phyloP scores from a whole-genome alignment of 2,797 vertebrate species.

The Eospalax fontanierii region DNA sequence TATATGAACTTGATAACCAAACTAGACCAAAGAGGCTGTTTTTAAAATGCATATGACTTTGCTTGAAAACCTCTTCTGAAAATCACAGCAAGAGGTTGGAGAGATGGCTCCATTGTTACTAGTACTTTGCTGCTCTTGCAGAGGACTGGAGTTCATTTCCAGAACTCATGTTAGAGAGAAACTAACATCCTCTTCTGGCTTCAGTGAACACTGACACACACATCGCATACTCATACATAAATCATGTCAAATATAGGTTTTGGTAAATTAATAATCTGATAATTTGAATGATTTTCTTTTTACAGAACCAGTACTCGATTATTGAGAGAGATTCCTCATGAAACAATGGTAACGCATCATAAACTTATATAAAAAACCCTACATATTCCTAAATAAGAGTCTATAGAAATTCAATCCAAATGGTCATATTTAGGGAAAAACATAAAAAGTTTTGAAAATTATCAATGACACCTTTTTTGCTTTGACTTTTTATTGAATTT shows the following conservation, averaged over 20 bases:
- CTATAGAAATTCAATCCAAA: not conserved
- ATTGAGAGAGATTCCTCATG: not conserved
- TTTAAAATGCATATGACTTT: not conserved
- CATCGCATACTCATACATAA: not conserved
- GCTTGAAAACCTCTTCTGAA: not conserved
- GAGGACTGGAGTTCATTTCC: not conserved
- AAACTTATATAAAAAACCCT: constrained; percentile 47
- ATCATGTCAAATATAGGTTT: not conserved
- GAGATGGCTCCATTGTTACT: not conserved
- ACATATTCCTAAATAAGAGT: constrained; percentile 36
- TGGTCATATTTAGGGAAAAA: constrained; percentile 44
- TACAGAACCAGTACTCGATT: not conserved
- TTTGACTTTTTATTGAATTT: no score
- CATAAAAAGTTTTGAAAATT: not conserved
- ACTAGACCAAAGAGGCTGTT: not conserved
- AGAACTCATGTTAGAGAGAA: not conserved
- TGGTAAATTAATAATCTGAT: not conserved
- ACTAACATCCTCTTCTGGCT: not conserved
- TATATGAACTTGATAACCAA: constrained; percentile 10
- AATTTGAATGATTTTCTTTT: not conserved
- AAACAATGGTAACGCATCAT: not conserved
- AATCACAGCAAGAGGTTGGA: not conserved
- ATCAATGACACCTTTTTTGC: not conserved
- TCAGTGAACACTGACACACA: not conserved
- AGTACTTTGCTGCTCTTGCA: not conserved